Conservation (phyloP, 2,888 invertebrate species). For the Sminthurides aquaticus region DNA sequence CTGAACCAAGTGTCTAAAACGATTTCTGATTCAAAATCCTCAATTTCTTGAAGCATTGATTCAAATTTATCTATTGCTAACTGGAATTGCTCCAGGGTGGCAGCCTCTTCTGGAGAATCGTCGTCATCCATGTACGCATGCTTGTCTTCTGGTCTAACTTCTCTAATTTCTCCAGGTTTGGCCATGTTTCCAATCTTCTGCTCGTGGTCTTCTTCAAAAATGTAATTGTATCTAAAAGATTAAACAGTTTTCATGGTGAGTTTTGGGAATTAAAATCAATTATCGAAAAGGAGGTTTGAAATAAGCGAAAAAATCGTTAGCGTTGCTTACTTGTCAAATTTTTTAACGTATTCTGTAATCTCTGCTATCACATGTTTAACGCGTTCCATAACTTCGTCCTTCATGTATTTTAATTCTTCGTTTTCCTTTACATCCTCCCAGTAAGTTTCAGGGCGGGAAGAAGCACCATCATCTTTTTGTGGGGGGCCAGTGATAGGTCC, state of each 20-base stretch:
- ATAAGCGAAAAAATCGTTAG: too few relatives aligned
- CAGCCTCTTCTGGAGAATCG: neutral
- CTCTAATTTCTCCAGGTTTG: neutral
- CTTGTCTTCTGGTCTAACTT: neutral
- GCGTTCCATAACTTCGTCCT: neutral
- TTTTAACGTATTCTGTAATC: neutral
- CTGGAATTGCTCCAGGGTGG: conserved; percentile 4
- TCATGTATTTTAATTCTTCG: neutral
- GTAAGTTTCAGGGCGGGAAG: neutral
- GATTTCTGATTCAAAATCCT: neutral
- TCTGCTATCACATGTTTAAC: neutral
- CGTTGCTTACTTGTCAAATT: conserved; percentile 5
- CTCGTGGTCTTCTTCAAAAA: conserved; percentile 5
- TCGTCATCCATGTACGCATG: neutral
- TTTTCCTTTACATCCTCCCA: neutral
- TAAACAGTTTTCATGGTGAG: too few relatives aligned
- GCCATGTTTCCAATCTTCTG: neutral
- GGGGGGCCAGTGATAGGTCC: neutral
- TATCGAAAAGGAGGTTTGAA: neutral
- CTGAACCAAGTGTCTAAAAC: conserved; percentile 4
- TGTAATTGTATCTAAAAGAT: conserved; percentile 3
- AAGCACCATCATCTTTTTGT: neutral
- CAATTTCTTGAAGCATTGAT: neutral
- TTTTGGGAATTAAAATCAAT: conserved; percentile 3
- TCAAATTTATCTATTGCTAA: conserved; percentile 6